Conservation (phyloP, 2,888 invertebrate species). For the Spicauda simplicius region DNA sequence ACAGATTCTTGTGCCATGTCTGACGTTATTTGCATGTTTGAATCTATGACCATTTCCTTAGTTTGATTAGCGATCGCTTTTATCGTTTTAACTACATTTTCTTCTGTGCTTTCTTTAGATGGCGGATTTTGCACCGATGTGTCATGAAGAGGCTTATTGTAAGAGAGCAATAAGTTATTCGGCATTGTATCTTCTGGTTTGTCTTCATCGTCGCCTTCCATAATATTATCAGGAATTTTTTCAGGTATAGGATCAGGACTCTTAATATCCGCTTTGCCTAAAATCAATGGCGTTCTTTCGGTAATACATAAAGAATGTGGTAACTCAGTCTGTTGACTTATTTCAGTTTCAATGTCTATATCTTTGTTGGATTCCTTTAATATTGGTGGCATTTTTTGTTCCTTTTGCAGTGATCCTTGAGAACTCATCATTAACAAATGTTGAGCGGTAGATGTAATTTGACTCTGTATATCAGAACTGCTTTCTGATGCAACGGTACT, state of each 20-base stretch:
- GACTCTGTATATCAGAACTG: constrained; percentile 53
- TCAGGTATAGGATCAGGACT: constrained; percentile 80
- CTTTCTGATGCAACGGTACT: constrained; percentile 67
- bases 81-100: constrained; percentile 79
- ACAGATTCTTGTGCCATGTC: constrained; percentile 87
- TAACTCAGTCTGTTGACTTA: constrained; percentile 79
- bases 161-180: constrained; percentile 65
- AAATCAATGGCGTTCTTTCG: constrained; percentile 70
- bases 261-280: constrained; percentile 79
- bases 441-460: constrained; percentile 50
- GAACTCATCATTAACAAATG: constrained; percentile 53
- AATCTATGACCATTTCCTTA: constrained; percentile 82
- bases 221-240: constrained; percentile 80
- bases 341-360: constrained; percentile 79
- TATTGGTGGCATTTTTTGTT: constrained; percentile 54
- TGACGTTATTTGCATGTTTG: constrained; percentile 82
- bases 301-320: constrained; percentile 71
- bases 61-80: constrained; percentile 84
- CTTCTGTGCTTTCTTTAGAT: constrained; percentile 56
- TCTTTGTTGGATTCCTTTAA: constrained; percentile 66
- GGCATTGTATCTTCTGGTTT: constrained; percentile 72
- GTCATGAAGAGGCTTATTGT: constrained; percentile 62
- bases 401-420: constrained; percentile 53
- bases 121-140: constrained; percentile 52
- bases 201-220: constrained; percentile 78